Evolutionary conservation across 2,888 invertebrate species (phyloP).

Genomic region (Ophion obscuratus): DNA sequence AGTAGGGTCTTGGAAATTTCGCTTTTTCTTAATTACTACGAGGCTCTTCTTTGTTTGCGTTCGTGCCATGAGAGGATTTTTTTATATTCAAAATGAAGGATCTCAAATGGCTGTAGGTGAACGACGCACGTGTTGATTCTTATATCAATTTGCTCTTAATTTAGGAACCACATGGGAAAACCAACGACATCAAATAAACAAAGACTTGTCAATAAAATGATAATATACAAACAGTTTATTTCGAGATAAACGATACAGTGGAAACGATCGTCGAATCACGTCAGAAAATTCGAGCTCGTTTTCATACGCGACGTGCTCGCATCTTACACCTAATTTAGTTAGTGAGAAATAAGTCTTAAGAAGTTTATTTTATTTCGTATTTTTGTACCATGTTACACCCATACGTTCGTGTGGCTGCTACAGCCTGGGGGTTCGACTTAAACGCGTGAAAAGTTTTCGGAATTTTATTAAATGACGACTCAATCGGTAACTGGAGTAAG

Average conservation of each 20-base stretch:
- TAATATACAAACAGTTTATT: slow-evolving; percentile 19
- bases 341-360: too few relatives aligned
- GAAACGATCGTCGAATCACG: background rate
- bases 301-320: too few relatives aligned
- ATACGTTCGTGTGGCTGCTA: too few relatives aligned
- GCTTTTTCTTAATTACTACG: background rate
- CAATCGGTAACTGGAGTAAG: too few relatives aligned
- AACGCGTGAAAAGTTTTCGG: background rate
- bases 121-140: background rate
- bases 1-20: too few relatives aligned
- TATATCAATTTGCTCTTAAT: background rate
- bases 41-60: background rate
- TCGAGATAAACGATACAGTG: slow-evolving; percentile 21
- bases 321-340: too few relatives aligned
- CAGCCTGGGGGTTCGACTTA: too few relatives aligned
- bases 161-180: background rate
- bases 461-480: too few relatives aligned
- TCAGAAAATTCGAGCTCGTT: too few relatives aligned
- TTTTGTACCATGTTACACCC: too few relatives aligned
- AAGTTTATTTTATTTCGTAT: too few relatives aligned
- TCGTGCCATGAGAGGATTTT: background rate
- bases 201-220: slow-evolving; percentile 47
- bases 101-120: background rate
- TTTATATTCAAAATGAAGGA: background rate
- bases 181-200: slow-evolving; percentile 17